Percentiles rank a stretch among this genome's conserved stretches.
Evolutionary conservation across 2,113 vertebrate genomes (phyloP).

Genomic region (Mionectes macconnelli): DNA sequence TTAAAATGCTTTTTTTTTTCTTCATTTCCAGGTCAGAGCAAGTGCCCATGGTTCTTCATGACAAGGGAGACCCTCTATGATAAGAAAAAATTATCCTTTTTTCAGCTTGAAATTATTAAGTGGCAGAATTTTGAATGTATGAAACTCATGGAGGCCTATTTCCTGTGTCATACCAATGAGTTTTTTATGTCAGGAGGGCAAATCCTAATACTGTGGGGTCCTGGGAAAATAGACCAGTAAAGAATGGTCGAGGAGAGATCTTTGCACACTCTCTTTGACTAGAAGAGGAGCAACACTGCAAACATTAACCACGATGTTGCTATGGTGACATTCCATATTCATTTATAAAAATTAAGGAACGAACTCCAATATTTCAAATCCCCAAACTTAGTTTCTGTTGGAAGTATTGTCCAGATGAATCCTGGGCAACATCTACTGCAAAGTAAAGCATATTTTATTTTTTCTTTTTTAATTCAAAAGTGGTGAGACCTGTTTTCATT

Average conservation of each 20-base stretch:
- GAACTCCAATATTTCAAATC: neutral
- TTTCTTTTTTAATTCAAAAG: neutral
- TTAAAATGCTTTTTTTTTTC: neutral
- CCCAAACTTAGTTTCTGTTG: neutral
- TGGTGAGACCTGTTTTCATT: accelerated
- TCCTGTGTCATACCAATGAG: neutral
- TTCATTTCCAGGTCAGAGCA: neutral
- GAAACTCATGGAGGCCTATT: neutral
- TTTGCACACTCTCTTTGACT: neutral
- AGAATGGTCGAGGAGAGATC: neutral
- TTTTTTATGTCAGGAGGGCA: accelerated
- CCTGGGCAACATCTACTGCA: neutral
- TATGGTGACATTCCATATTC: neutral
- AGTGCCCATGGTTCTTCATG: accelerated
- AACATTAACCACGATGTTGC: neutral
- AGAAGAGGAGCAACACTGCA: accelerated
- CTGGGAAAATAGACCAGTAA: neutral
- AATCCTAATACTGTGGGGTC: accelerated
- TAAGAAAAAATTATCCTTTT: neutral
- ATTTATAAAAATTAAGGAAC: neutral
- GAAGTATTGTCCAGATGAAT: neutral
- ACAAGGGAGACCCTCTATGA: neutral
- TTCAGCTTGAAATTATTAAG: neutral
- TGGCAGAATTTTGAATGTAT: neutral
- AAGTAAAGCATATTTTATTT: neutral